These are phyloP conservation scores for Leptopilina drosophilae DNA, from an alignment of 2,888 invertebrate genomes.

Conservation along the genomic window DNA sequence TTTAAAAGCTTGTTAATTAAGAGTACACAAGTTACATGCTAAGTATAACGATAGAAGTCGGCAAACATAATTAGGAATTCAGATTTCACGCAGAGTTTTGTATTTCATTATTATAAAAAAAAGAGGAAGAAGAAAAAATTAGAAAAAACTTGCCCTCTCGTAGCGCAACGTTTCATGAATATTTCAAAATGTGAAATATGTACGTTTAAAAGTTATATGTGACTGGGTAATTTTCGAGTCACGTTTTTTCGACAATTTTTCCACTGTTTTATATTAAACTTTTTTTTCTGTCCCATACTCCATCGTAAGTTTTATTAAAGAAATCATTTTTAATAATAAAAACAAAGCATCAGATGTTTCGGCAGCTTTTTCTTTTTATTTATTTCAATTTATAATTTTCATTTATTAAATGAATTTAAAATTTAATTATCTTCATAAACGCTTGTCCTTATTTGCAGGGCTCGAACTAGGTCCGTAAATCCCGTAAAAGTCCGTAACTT, in stretches of 20 bases:
- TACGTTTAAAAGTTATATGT: constrained; percentile 13
- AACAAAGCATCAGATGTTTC: not conserved
- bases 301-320: not conserved
- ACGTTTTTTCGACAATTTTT: constrained; percentile 9
- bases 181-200: not conserved
- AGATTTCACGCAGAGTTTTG: constrained; percentile 19
- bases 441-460: not conserved
- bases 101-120: not conserved
- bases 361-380: not conserved
- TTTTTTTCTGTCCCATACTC: too few species aligned
- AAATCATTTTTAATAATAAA: not conserved
- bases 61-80: not conserved
- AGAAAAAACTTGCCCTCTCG: not conserved
- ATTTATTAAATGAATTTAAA: not conserved
- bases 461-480: too few species aligned
- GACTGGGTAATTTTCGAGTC: constrained; percentile 12
- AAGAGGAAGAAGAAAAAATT: too few species aligned
- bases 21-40: not conserved
- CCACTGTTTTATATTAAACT: not conserved
- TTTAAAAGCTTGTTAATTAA: constrained; percentile 8
- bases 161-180: constrained; percentile 13
- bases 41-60: not conserved
- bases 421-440: not conserved
- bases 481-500: too few species aligned
- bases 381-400: not conserved